phyloP scores from a whole-genome alignment of 2,113 vertebrate genomes.

The Panthera tigris region DNA sequence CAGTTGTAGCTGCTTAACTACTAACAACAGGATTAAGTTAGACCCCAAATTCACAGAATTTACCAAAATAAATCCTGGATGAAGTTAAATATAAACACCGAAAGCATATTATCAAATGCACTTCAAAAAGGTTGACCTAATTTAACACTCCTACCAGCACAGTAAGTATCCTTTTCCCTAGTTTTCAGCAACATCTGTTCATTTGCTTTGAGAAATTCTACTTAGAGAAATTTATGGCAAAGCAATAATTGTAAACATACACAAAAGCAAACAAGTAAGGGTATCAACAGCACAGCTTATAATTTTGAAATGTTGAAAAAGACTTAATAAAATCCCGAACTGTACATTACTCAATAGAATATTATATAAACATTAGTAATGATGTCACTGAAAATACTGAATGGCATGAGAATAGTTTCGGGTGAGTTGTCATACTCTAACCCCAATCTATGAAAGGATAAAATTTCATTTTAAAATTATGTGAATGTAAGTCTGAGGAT shows the following conservation, averaged over 20 bases:
- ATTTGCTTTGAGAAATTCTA: background rate
- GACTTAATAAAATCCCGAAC: background rate
- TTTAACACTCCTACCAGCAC: background rate
- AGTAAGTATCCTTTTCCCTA: background rate
- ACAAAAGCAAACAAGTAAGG: background rate
- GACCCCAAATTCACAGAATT: conserved; percentile 33
- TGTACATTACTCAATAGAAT: background rate
- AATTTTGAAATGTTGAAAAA: conserved; percentile 14
- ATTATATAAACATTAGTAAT: background rate
- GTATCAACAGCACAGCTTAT: background rate
- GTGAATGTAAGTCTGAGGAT: background rate
- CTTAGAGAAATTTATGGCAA: conserved; percentile 6
- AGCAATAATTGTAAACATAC: background rate
- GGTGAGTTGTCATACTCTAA: background rate
- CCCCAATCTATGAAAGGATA: background rate
- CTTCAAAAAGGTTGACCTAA: background rate
- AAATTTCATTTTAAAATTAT: conserved; percentile 37
- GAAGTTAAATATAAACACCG: conserved; percentile 11
- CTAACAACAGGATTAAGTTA: background rate
- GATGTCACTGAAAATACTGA: background rate
- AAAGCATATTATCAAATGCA: background rate
- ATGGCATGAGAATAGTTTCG: background rate
- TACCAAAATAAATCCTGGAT: conserved; percentile 35
- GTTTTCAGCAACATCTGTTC: background rate
- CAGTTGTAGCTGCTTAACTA: background rate